phyloP scores from a whole-genome alignment of 2,888 invertebrate genomes.

The Xylocampa areola region DNA sequence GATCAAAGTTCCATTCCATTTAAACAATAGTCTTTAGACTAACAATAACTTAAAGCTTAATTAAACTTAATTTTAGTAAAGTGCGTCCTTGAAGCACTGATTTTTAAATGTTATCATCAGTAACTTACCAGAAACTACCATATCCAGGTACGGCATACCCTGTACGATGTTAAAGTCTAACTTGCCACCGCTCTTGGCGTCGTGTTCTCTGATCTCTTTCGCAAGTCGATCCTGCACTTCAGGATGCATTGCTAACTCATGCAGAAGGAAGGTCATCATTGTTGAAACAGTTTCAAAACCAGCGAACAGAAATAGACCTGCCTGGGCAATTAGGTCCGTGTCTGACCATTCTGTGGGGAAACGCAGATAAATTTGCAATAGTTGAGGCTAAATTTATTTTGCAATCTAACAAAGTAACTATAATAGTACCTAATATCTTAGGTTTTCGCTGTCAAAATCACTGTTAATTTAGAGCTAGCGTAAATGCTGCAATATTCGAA shows the following conservation, averaged over 20 bases:
- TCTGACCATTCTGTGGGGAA: constrained; percentile 72
- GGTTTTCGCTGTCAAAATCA: too few species aligned
- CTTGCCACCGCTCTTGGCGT: constrained; percentile 72
- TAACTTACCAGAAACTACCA: constrained; percentile 87
- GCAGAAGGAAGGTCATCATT: constrained; percentile 83
- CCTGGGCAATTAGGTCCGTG: constrained; percentile 81
- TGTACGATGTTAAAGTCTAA: constrained; percentile 85
- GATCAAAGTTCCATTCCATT: too few species aligned
- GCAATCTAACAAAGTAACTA: too few species aligned
- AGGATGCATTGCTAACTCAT: constrained; percentile 89
- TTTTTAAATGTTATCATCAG: background rate
- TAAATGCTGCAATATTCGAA: too few species aligned
- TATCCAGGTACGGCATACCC: constrained; percentile 90
- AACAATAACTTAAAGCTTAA: too few species aligned
- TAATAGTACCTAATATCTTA: too few species aligned
- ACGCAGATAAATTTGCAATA: background rate
- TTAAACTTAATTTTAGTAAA: background rate
- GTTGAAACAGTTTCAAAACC: constrained; percentile 86
- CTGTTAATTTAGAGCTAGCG: too few species aligned
- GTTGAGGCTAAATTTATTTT: too few species aligned
- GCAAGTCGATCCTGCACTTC: constrained; percentile 88
- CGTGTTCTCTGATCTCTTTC: constrained; percentile 86
- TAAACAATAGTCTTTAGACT: too few species aligned
- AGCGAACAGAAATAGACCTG: constrained; percentile 86
- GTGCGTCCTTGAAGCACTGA: background rate